Evolutionary conservation across 2,888 invertebrate genomes (phyloP).

Genomic region (Lagria hirta): DNA sequence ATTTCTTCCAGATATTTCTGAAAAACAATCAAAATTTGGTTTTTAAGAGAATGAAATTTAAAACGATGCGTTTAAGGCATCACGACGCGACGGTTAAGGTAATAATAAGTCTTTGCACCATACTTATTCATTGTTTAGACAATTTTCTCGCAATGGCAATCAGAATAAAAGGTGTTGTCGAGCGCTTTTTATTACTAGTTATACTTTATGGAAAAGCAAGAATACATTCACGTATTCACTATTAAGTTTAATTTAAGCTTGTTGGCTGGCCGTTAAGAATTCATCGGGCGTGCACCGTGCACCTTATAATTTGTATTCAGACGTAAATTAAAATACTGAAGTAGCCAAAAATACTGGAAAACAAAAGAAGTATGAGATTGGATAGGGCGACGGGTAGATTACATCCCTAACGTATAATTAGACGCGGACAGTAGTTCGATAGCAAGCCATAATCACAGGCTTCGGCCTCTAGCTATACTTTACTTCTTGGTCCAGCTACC

Average conservation of each 20-base stretch:
- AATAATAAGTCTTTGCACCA: no score
- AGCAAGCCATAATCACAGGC: conserved; percentile 49
- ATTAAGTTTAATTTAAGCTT: conserved; percentile 36
- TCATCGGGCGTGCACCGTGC: conserved; percentile 29
- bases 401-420: conserved; percentile 49
- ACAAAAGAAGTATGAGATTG: conserved; percentile 33
- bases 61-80: no score
- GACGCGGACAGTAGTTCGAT: conserved; percentile 51
- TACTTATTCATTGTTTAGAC: no score
- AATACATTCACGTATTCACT: conserved; percentile 34
- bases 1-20: no score
- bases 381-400: conserved; percentile 42
- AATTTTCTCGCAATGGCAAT: no score
- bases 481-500: conserved; percentile 47
- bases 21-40: no score
- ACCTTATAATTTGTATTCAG: conserved; percentile 31
- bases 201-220: no score
- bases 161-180: no score
- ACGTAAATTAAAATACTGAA: conserved; percentile 29
- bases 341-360: conserved; percentile 28
- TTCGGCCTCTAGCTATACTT: conserved; percentile 40
- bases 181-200: no score
- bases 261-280: conserved; percentile 26
- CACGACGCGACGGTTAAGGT: no score
- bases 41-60: no score